Base-by-base conservation (phyloP, 2,888 invertebrate species). In the Drosophila imparisetae region DNA sequence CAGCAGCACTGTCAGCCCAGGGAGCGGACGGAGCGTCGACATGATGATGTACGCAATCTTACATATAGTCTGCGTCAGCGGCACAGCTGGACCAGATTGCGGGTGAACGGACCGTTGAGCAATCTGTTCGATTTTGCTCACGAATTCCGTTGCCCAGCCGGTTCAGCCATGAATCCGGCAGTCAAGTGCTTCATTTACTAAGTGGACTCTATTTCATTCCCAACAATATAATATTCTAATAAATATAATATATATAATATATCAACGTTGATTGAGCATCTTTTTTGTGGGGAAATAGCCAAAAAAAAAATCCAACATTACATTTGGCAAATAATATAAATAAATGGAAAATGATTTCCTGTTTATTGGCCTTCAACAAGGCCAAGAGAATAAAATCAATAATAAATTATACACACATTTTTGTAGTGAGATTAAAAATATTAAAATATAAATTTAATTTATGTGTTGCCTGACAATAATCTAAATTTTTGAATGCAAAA, bases 151-250 rank as follows among this genome's bases (percentile, higher is more conserved):
- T 92, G 92, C 48, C 60, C 80, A 1, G 68, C 84, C 1, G 92
- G 92, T 2, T 79, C 86, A 8, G 82, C 89, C 36, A 92, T 92
- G 92, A 91, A 92, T 83, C 86, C 89, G 0, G 86, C 81, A 1
- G 85, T 90, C 63, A 92, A 92, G 68, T 92, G 92, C 70, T 54
- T 72, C 24, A 92, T 89, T 75, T 92, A 91, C 81, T 92, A 59
- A 65, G 0, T n/a, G 57, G 18, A 4, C 45, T 4, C 13, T 24
- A 1, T 15, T 2, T 4, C 4, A 45, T 24, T 24, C 2, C 15
- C 24, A 15, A 24, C 15, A 24, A 24, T 27, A 32, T 32, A 13
- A 21, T 24, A 32, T 21, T 13, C 2, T 6, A 53, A 34, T 53
- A 15, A 24, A 11, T n/a, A n/a, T n/a, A n/a, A n/a, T n/a, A n/a